phyloP scores from a whole-genome alignment of 2,888 invertebrate species.

The Agrochola circellaris region DNA sequence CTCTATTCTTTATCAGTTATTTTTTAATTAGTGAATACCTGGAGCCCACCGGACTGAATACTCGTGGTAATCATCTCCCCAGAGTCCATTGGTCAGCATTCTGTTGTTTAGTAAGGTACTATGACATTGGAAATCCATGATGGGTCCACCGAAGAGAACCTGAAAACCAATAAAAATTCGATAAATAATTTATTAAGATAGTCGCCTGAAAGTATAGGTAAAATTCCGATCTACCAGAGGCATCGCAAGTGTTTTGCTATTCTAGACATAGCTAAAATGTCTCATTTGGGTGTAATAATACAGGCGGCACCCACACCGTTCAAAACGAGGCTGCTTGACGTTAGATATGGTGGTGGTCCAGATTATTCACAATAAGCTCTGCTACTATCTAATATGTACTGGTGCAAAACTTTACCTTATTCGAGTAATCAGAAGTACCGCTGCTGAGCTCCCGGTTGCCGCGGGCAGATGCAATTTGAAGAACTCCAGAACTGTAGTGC shows the following conservation, averaged over 20 bases:
- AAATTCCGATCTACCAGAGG: no score
- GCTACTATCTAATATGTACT: not conserved
- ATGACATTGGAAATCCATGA: constrained; percentile 81
- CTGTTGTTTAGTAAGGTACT: constrained; percentile 76
- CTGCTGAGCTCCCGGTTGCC: constrained; percentile 90
- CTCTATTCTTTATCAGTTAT: not conserved
- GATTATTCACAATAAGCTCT: not conserved
- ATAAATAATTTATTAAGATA: not conserved
- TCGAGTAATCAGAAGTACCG: constrained; percentile 68
- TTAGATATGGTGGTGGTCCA: not conserved
- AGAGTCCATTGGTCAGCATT: constrained; percentile 69
- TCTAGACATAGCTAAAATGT: no score
- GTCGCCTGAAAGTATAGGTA: not conserved
- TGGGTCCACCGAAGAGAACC: constrained; percentile 88
- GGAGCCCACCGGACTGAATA: constrained; percentile 93
- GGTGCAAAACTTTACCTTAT: constrained; percentile 46
- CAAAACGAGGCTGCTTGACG: not conserved
- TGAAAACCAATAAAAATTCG: constrained; percentile 46
- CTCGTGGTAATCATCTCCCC: constrained; percentile 92
- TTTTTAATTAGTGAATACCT: constrained; percentile 76
- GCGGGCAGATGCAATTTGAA: constrained; percentile 93
- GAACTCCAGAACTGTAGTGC: constrained; percentile 92
- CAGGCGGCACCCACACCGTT: no score
- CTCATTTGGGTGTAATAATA: no score
- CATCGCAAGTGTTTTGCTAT: no score